Base-by-base conservation (phyloP, 2,888 invertebrate genomes). In the Heliconius ethilla region DNA sequence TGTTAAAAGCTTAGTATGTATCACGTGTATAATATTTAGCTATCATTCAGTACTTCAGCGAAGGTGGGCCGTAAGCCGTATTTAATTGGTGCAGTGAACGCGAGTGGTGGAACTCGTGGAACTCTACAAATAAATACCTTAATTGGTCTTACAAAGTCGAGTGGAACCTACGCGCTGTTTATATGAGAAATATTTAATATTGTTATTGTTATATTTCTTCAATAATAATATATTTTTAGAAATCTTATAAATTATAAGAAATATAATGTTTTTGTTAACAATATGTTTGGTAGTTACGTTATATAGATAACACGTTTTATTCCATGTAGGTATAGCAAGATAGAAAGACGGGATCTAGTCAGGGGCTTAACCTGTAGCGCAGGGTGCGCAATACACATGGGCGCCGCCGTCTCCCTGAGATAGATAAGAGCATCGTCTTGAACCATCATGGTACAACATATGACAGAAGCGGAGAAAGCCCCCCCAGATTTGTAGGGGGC, bases 41-140 rank as follows among this genome's bases (percentile, higher is more conserved):
- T 29, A 55, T 33, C n/a, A 6, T 18, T 15, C 33, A 51, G 33
- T 51, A 66, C 51, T 55, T 51, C 27, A 40, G 33, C 33, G 5
- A 25, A 66, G 40, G 33, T 67, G 59, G 70, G 25, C 29, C 22
- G n/a, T 76, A 76, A 76, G 62, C 70, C 63, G 63, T 51, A 70
- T 63, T 70, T 76, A 76, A 70, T 76, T 76, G 76, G 45, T 33
- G 45, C 45, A 45, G 45, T 15, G 15, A 45, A 45, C 45, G 45
- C 15, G 45, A 45, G 13, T 45, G 15, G 33, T 33, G 33, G 7
- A 10, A 18, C 70, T 45, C 25, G 33, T 33, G 33, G 33, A 10
- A 29, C 70, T 45, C 25, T 62, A 40, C 63, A 70, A 76, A 70
- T 76, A 70, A 67, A 76, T 59, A 33, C 76, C 76, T 70, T 63